phyloP scores from a whole-genome alignment of 2,113 vertebrate species.

The Tiliqua scincoides region DNA sequence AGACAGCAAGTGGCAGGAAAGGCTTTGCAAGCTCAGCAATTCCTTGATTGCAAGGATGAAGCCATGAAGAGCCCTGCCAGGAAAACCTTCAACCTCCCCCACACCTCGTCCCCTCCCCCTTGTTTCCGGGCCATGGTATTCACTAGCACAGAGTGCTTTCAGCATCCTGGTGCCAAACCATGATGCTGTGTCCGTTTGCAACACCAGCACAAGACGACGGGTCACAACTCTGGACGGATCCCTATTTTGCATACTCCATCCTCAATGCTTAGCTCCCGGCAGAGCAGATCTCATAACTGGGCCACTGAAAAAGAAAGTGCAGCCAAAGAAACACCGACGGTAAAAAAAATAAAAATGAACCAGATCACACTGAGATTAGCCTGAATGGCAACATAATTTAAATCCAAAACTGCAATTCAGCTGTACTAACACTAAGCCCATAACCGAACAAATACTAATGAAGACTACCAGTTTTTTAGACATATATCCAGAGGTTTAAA shows the following conservation, averaged over 20 bases:
- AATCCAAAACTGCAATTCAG: too few relatives aligned
- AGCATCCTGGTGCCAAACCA: not conserved
- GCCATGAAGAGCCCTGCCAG: not conserved
- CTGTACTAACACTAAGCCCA: too few relatives aligned
- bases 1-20: not conserved
- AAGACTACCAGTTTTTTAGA: too few relatives aligned
- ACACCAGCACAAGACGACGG: not conserved
- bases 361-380: not conserved
- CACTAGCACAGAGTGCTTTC: not conserved
- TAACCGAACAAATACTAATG: too few relatives aligned
- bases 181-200: not conserved
- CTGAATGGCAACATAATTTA: too few relatives aligned
- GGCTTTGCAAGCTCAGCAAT: not conserved
- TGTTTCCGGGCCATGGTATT: too few relatives aligned
- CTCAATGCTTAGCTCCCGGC: not conserved
- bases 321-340: not conserved
- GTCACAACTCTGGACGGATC: not conserved
- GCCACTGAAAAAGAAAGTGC: not conserved
- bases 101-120: too few relatives aligned
- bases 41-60: not conserved
- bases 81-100: too few relatives aligned
- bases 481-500: too few relatives aligned
- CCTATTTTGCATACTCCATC: not conserved
- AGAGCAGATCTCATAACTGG: not conserved
- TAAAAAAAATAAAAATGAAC: not conserved